phyloP scores from a whole-genome alignment of 1,140 invertebrate species.

The Bombus superbus region DNA sequence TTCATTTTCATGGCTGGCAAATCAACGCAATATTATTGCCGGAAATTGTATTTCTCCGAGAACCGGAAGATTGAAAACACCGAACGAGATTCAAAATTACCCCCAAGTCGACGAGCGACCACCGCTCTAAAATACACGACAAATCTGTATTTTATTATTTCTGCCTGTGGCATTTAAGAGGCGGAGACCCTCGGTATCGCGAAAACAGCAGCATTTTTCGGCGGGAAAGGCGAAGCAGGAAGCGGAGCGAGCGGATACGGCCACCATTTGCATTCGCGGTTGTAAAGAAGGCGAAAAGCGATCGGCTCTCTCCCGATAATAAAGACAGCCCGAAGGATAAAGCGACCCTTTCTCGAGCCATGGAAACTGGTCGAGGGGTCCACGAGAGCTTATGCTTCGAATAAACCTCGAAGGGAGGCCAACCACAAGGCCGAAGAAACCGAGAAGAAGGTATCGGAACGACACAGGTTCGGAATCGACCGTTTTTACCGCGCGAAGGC shows the following conservation, averaged over 20 bases:
- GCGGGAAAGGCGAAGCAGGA: conserved; percentile 55
- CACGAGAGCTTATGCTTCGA: conserved; percentile 73
- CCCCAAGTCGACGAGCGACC: neutral
- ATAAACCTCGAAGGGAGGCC: conserved; percentile 70
- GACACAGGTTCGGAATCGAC: conserved; percentile 17
- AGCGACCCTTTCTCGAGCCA: conserved; percentile 45
- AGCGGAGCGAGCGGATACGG: conserved; percentile 74
- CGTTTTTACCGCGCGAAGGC: neutral
- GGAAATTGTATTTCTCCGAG: neutral
- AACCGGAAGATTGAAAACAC: neutral
- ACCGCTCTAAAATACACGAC: conserved; percentile 21
- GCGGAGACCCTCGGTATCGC: conserved; percentile 6
- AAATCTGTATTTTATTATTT: conserved; percentile 81
- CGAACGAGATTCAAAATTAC: neutral
- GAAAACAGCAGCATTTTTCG: conserved; percentile 29
- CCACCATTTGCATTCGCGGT: conserved; percentile 77
- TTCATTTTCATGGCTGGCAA: neutral
- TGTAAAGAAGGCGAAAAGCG: conserved; percentile 76
- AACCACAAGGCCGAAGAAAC: conserved; percentile 24
- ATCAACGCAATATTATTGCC: too few relatives aligned
- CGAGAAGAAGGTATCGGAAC: conserved; percentile 35
- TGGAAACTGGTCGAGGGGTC: conserved; percentile 36
- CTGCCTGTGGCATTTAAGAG: conserved; percentile 74
- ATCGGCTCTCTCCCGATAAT: conserved; percentile 70
- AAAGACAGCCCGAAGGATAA: conserved; percentile 68